Base-by-base conservation (phyloP, 2,113 vertebrate genomes). In the Trematomus loennbergii region DNA sequence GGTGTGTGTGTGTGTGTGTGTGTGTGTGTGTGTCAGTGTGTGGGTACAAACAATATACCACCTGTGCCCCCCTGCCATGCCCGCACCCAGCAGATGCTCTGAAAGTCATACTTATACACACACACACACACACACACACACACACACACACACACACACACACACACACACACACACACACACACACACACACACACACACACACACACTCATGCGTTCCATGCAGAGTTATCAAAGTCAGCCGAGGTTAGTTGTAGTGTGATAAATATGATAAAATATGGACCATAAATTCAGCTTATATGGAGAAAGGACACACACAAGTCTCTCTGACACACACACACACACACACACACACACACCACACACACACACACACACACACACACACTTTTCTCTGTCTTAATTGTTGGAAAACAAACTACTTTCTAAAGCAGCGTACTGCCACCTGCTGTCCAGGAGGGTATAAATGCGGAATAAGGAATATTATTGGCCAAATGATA, bases 211-310 rank as follows among this genome's bases (percentile, higher is more conserved):
- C 78, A 83, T n/a, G 66, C 90, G 72, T 73, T 54, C 57, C 91
- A 84, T 54, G 87, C 90, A 73, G 89, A 90, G 90, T 90, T 92
- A 87, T 87, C 91, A 94, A 94, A 93, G 92, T 94, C 93, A 91
- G 81, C 65, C 12, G 82, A 92, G 91, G 91, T 92, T 89, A 90
- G 91, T 53, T 85, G 75, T 12, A 81, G 66, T 76, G 75, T 86
- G 80, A 89, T 90, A 85, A 89, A 90, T 85, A 88, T 83, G 80
- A 87, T 89, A 74, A 87, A 89, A 87, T 91, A 85, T 91, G 82
- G 82, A 74, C 73, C 72, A 85, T 89, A 87, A 90, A 86, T 86
- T 67, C 53, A 72, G 66, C 53, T 88, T 33, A n/a, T 90, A 75
- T 61, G 60, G 66, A 61, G 61, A 50, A 15, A 7, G 69, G 25